Conservation (phyloP, 2,797 vertebrate genomes). For the Protosalanx chinensis region DNA sequence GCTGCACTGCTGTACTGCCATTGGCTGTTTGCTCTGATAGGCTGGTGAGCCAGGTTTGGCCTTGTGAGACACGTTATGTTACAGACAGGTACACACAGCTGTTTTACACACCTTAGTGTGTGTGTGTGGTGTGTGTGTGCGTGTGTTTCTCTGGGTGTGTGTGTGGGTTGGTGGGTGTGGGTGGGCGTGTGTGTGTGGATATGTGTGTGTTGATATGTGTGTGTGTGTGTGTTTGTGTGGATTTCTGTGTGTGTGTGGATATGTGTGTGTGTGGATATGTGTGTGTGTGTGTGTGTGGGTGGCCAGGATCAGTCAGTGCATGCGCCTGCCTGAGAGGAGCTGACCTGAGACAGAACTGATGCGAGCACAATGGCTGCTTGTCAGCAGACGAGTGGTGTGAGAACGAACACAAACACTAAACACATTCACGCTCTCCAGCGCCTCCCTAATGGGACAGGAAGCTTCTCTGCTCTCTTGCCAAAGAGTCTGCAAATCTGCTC, state of each 20-base stretch:
- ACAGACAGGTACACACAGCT: slow-evolving; percentile 26
- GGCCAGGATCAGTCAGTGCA: not conserved
- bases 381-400: slow-evolving; percentile 28
- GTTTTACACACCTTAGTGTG: not conserved
- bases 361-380: slow-evolving; percentile 58
- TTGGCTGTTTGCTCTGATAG: not conserved
- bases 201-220: not conserved
- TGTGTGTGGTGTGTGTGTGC: no score
- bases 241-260: no score
- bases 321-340: slow-evolving; percentile 25
- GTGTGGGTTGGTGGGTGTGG: not conserved
- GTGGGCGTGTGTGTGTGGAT: not conserved
- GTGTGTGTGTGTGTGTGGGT: not conserved
- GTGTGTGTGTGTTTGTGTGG: not conserved
- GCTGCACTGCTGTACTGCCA: not conserved
- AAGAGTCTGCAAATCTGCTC: slow-evolving; percentile 35
- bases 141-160: not conserved
- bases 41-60: not conserved
- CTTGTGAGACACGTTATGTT: not conserved
- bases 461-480: slow-evolving; percentile 26
- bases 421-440: slow-evolving; percentile 15
- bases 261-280: no score
- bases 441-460: not conserved
- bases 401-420: slow-evolving; percentile 37
- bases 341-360: slow-evolving; percentile 50